These are phyloP conservation scores for Hystrix brachyura DNA, from an alignment of 2,113 vertebrate genomes.

Conservation along the genomic window DNA sequence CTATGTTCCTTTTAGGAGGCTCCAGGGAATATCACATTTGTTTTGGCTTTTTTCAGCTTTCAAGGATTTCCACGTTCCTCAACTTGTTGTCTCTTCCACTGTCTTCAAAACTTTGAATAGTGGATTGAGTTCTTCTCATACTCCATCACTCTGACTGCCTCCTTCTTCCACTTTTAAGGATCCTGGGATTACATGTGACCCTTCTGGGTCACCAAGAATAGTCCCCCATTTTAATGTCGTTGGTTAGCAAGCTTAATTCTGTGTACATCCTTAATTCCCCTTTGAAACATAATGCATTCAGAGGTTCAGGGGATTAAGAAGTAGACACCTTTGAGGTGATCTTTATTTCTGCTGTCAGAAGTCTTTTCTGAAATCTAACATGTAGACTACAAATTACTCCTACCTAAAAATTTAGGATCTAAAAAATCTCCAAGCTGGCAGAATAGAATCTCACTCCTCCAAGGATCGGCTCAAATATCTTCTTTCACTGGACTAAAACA, in stretches of 20 bases:
- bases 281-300: not conserved
- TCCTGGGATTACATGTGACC: not conserved
- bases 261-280: not conserved
- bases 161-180: not conserved
- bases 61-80: not conserved
- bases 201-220: not conserved
- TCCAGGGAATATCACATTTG: not conserved
- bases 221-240: not conserved
- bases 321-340: not conserved
- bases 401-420: not conserved
- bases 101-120: not conserved
- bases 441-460: not conserved
- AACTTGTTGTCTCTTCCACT: not conserved
- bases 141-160: fast-evolving
- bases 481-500: not conserved
- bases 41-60: not conserved
- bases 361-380: conserved; percentile 20
- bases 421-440: not conserved
- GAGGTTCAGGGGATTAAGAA: not conserved
- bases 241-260: not conserved
- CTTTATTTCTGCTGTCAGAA: not conserved
- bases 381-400: not conserved
- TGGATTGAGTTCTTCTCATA: not conserved
- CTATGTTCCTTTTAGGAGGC: not conserved
- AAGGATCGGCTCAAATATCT: not conserved